A percentile compares a stretch with the other conserved stretches of the same genome.
phyloP scores from a whole-genome alignment of 1,140 invertebrate genomes.

The Zaprionus africanus region DNA sequence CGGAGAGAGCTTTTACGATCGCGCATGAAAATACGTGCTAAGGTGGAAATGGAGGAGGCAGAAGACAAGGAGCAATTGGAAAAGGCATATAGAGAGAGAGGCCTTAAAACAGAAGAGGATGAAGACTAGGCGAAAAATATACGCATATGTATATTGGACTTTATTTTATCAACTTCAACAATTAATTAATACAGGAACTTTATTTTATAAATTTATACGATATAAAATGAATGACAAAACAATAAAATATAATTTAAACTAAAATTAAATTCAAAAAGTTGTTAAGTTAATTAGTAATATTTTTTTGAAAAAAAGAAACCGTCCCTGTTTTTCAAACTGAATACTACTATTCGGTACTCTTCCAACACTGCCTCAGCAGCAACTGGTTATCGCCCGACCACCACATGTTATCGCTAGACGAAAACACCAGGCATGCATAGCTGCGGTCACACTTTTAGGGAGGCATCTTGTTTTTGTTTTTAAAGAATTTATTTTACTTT shows the following conservation, averaged over 20 bases:
- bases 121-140: background rate
- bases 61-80: slow-evolving; percentile 1
- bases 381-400: slow-evolving; percentile 15
- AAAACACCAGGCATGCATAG: background rate
- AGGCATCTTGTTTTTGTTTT: slow-evolving; percentile 60
- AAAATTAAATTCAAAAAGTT: no score
- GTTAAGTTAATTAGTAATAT: no score
- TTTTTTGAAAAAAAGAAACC: no score
- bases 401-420: slow-evolving; percentile 12
- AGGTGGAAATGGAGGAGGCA: slow-evolving; percentile 49
- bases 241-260: background rate
- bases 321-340: background rate
- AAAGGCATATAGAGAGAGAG: slow-evolving; percentile 1
- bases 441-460: slow-evolving; percentile 35
- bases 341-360: background rate
- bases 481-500: slow-evolving; percentile 41
- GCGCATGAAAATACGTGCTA: slow-evolving; percentile 54
- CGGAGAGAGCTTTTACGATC: slow-evolving; percentile 70
- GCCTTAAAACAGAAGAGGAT: background rate
- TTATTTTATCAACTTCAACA: no score
- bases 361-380: background rate
- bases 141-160: no score
- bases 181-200: background rate
- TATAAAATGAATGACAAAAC: no score
- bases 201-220: background rate